A percentile compares a stretch with the other conserved stretches of the same genome.
phyloP scores from a whole-genome alignment of 2,888 invertebrate genomes.

The Hypolimnas misippus region DNA sequence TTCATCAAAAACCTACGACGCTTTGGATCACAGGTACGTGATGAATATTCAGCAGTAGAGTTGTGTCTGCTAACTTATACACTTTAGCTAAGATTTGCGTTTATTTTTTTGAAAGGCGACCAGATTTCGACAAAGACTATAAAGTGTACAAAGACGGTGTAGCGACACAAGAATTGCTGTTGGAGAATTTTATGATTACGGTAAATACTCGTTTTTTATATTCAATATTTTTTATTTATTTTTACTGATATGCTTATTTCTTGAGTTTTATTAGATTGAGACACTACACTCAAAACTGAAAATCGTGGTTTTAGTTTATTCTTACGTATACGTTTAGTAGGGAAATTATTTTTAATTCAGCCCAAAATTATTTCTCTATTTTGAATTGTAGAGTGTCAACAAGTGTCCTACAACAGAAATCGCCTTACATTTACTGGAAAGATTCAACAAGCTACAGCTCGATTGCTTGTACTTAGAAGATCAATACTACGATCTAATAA shows the following conservation, averaged over 20 bases:
- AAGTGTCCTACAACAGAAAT: constrained; percentile 81
- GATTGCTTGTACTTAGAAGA: constrained; percentile 89
- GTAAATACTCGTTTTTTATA: constrained; percentile 53
- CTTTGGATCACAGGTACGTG: constrained; percentile 89
- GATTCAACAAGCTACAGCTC: constrained; percentile 90
- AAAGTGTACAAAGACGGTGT: constrained; percentile 88
- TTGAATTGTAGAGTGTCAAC: constrained; percentile 75
- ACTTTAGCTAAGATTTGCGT: too few relatives aligned
- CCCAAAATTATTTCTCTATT: too few relatives aligned
- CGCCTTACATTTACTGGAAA: constrained; percentile 71
- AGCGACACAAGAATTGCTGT: constrained; percentile 87
- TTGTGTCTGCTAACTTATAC: too few relatives aligned
- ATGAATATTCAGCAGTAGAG: too few relatives aligned
- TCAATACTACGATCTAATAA: constrained; percentile 88
- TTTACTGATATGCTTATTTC: too few relatives aligned
- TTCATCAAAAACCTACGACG: constrained; percentile 89
- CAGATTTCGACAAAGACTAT: constrained; percentile 91
- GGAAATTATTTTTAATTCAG: too few relatives aligned
- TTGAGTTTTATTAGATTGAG: too few relatives aligned
- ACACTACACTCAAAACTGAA: too few relatives aligned
- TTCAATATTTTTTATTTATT: not conserved
- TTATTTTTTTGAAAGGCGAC: too few relatives aligned
- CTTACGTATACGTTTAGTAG: too few relatives aligned
- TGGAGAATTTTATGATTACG: constrained; percentile 88
- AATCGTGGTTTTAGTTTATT: too few relatives aligned